Base-by-base conservation (phyloP, 35 echinoderm and acorn worm species). In the Anneissia japonica region DNA sequence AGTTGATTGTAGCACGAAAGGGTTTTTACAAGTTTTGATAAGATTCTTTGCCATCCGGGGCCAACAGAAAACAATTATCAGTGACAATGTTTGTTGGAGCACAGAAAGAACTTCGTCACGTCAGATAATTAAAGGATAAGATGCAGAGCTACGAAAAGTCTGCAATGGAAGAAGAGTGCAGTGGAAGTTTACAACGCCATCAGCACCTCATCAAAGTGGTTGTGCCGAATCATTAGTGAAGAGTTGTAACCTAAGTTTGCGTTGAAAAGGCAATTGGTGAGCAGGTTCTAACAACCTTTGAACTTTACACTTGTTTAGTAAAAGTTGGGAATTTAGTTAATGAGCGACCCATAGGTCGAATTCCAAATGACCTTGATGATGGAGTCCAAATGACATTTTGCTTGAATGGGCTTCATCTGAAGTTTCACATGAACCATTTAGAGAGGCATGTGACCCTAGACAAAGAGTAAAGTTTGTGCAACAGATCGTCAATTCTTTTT, bases 401-500 rank as follows among this genome's bases (percentile, higher is more conserved):
- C 56, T 92, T 13, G 90, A 86, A 41, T n/a, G 81, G 23, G 45
- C 85, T 35, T 88, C 86, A 46, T 46, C 4, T 40, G 34, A 46
- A 14, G 81, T 84, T 64, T 82, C 86, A 23, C 91, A 90, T 76
- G 86, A 82, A 56, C 82, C 91, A 39, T 89, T 93, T 36, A 43
- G 41, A 81, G 78, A 84, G 38, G 89, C 91, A 26, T 51, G 39
- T 3, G 84, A 88, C 37, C 87, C 85, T 0, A 88, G 46, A 46
- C 77, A 91, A 32, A 34, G 51, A 64, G 88, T 89, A 35, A 81
- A 94, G 74, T 94, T 94, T 75, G 85, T 94, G 0, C 91, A 89
- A 75, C 78, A 76, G 72, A 89, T 93, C 7, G 82, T 89, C 1
- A 80, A 93, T 79, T 84, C 91, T 16, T 88, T 89, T 32, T 89